These are phyloP conservation scores for Pterois miles DNA, from an alignment of 2,797 vertebrate species.

Conservation along the genomic window DNA sequence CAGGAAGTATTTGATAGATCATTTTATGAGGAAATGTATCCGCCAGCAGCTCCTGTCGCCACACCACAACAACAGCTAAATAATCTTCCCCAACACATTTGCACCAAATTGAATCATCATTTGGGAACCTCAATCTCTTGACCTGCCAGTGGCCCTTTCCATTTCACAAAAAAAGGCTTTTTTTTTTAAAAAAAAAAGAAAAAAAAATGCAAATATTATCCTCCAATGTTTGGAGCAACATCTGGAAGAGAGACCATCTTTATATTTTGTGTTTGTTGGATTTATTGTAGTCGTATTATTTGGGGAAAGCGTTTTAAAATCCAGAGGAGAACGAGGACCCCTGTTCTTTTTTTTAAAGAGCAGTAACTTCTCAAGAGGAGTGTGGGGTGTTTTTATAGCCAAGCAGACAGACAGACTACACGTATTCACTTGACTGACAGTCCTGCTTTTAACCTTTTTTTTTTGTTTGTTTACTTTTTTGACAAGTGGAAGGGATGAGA, in stretches of 20 bases:
- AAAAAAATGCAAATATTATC: conserved; percentile 50
- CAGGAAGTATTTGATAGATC: conserved; percentile 78
- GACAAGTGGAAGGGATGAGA: conserved; percentile 65
- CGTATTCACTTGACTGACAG: conserved; percentile 57
- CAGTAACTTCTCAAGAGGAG: conserved; percentile 29
- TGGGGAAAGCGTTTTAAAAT: conserved; percentile 54
- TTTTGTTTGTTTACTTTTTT: conserved; percentile 59
- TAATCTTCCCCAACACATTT: not conserved
- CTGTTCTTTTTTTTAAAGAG: conserved; percentile 26
- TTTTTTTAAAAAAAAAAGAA: too few species aligned
- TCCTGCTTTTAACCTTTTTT: conserved; percentile 69
- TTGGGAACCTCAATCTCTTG: not conserved
- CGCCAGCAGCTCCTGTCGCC: conserved; percentile 59
- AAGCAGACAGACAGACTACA: conserved; percentile 37
- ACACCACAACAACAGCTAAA: conserved; percentile 51
- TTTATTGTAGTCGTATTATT: conserved; percentile 37
- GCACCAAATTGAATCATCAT: not conserved
- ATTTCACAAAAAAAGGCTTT: conserved; percentile 55
- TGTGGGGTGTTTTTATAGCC: conserved; percentile 60
- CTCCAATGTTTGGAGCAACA: conserved; percentile 79
- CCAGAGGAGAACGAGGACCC: conserved; percentile 34
- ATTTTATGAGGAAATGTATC: conserved; percentile 73
- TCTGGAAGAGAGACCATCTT: conserved; percentile 65
- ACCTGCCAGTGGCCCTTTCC: conserved; percentile 42
- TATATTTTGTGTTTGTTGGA: conserved; percentile 65